These are phyloP conservation scores for Ophion ventricosus DNA, from an alignment of 2,888 invertebrate genomes.

Conservation along the genomic window DNA sequence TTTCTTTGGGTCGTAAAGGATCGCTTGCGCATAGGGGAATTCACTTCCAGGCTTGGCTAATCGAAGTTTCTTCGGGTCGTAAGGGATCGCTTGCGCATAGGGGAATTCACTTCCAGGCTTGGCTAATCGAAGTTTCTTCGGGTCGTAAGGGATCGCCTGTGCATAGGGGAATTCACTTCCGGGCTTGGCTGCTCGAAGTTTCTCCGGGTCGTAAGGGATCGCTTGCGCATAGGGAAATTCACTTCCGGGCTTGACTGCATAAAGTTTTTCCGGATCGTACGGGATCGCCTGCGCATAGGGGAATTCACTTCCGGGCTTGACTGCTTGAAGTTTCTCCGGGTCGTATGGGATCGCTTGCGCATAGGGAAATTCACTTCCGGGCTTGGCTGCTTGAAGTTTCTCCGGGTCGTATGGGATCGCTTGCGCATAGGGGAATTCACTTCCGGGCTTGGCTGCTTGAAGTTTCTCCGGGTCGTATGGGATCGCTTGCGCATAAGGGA, in stretches of 20 bases:
- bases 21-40: neutral
- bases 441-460: neutral
- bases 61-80: neutral
- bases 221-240: constrained; percentile 19
- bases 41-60: neutral
- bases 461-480: constrained; percentile 17
- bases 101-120: neutral
- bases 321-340: constrained; percentile 2
- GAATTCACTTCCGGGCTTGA: constrained; percentile 19
- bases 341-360: constrained; percentile 6
- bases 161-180: constrained; percentile 49
- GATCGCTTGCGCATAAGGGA: constrained; percentile 6
- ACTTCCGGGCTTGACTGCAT: constrained; percentile 1
- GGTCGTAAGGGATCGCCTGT: constrained; percentile 41
- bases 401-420: constrained; percentile 13
- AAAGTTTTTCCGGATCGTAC: constrained; percentile 1
- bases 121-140: constrained; percentile 12
- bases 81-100: neutral
- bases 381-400: constrained; percentile 6
- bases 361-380: constrained; percentile 27
- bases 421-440: constrained; percentile 15
- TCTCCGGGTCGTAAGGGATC: constrained; percentile 12
- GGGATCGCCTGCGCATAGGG: constrained; percentile 5
- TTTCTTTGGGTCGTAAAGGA: neutral
- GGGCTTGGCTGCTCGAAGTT: neutral